Percentiles rank a stretch among this genome's conserved stretches.
phyloP scores from a whole-genome alignment of 64 coral and sea anemone genomes.

The Hydrozoanthus tunicans region DNA sequence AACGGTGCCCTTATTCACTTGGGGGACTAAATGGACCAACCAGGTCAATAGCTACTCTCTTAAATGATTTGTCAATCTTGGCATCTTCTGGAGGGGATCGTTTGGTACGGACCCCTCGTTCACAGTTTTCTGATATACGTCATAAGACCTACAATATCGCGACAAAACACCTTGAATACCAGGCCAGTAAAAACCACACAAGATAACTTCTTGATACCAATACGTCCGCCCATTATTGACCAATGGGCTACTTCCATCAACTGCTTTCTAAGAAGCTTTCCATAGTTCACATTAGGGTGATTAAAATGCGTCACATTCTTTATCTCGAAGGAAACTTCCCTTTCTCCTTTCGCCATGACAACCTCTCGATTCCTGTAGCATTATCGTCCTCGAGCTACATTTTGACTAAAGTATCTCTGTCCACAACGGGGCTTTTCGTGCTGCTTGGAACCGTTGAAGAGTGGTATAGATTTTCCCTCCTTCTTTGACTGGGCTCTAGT shows the following conservation, averaged over 20 bases:
- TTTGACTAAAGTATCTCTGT: background rate
- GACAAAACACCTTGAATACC: constrained; percentile 55
- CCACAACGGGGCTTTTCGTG: background rate
- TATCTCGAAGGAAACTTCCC: too few relatives aligned
- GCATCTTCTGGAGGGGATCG: constrained; percentile 47
- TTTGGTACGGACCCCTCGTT: constrained; percentile 38
- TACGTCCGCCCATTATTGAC: constrained; percentile 64
- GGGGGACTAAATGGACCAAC: background rate
- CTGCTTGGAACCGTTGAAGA: constrained; percentile 1
- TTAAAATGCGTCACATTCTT: background rate
- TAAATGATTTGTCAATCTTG: background rate
- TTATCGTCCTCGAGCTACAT: constrained; percentile 17
- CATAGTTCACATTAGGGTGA: constrained; percentile 13
- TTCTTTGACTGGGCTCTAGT: constrained; percentile 50
- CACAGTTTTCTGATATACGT: constrained; percentile 68
- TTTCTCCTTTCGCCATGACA: background rate
- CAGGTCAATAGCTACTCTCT: too few relatives aligned
- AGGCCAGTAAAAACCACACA: constrained; percentile 67
- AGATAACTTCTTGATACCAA: constrained; percentile 51
- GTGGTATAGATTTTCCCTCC: background rate
- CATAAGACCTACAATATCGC: constrained; percentile 53
- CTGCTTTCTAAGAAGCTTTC: constrained; percentile 28
- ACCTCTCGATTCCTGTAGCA: constrained; percentile 1
- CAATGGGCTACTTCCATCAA: background rate
- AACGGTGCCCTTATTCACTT: constrained; percentile 18